Percentiles rank a stretch among this genome's conserved stretches.
Conservation (phyloP, 2,797 vertebrate species). For the Thripadectes ignobilis region DNA sequence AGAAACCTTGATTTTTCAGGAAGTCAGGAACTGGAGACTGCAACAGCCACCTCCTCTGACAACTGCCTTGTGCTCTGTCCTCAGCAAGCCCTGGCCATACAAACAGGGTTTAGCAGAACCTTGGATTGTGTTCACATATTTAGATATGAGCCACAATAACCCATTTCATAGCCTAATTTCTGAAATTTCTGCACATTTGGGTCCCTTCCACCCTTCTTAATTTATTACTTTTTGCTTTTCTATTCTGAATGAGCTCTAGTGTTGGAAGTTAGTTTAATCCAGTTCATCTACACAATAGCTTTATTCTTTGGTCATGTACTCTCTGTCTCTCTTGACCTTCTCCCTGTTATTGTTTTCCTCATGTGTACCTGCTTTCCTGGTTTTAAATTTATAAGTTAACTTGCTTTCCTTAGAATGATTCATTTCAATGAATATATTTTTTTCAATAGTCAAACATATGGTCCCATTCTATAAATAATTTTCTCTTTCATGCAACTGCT, state of each 20-base stretch:
- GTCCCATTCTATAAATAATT: neutral
- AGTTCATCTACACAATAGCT: neutral
- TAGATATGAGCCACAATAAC: neutral
- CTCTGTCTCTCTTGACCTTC: neutral
- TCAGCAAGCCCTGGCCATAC: neutral
- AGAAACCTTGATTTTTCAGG: neutral
- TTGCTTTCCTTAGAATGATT: neutral
- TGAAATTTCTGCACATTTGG: neutral
- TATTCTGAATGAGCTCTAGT: neutral
- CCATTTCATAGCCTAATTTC: neutral
- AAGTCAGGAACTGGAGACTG: neutral
- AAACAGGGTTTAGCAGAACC: neutral
- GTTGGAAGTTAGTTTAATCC: neutral
- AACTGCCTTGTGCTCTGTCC: neutral
- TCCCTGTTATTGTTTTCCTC: neutral
- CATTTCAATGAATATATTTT: neutral
- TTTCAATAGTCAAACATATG: neutral
- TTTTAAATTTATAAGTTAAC: neutral
- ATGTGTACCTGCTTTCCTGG: neutral
- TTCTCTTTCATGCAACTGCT: neutral
- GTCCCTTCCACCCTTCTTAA: neutral
- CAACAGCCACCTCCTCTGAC: neutral
- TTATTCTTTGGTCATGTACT: neutral
- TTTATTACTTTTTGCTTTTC: neutral
- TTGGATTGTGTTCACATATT: neutral